Base-by-base conservation (phyloP, 2,888 invertebrate genomes). In the Malthinus seriepunctatus region DNA sequence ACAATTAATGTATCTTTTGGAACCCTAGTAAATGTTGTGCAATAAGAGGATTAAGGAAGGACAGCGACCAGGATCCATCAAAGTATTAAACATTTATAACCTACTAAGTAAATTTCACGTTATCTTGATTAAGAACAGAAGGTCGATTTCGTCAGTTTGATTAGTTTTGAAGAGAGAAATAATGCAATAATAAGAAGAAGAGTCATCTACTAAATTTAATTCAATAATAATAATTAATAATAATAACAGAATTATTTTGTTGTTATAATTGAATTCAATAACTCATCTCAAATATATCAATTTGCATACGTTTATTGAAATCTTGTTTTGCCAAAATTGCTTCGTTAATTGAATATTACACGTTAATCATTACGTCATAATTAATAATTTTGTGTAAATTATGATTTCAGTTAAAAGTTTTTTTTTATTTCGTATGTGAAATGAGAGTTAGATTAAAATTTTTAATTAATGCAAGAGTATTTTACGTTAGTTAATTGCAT, bases 21-120 rank as follows among this genome's bases (percentile, higher is more conserved):
- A 5, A 23, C 23, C 23, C 23, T 23, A 23, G 23, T 23, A 23
- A 23, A 23, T 23, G 23, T 23, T 23, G 23, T 5, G 23, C 23
- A 23, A 15, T 42, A 42, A 59, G 45, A 50, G 54, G 51, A 54
- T 59, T 59, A 44, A 39, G 6, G 54, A 47, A 51, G 51, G 49
- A 56, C 48, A 51, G 32, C 51, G 52, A 23, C 33, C 32, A 23
- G 32, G 46, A 56, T 37, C 50, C 38, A 34, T 50, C 63, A 57
- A 39, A 50, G 55, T 60, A 66, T 66, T 66, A 64, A 66, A 66
- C 64, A 66, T 66, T 66, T 64, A 66, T 63, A 63, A 64, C 51
- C 60, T 48, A 58, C 59, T 51, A 51, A 58, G 46, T 23, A 14
- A 15, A 56, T 58, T 23, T 49, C 56, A 52, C 56, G 58, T 60